Evolutionary conservation across 2,113 vertebrate genomes (phyloP).

Genomic region (Piaya cayana): DNA sequence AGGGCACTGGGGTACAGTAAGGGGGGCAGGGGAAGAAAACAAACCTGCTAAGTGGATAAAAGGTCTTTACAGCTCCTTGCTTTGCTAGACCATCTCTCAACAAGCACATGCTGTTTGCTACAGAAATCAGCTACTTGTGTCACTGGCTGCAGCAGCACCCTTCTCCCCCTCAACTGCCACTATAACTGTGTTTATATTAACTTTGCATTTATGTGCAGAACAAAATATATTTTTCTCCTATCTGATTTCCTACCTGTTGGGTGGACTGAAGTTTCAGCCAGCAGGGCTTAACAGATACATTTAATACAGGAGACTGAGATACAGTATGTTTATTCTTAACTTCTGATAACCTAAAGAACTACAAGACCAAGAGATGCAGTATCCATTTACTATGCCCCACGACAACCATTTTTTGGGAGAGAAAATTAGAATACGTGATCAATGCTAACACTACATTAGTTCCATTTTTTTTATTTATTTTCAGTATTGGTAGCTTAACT

Average conservation of each 20-base stretch:
- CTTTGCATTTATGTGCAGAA: constrained; percentile 62
- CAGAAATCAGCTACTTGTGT: constrained; percentile 43
- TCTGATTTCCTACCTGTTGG: constrained; percentile 41
- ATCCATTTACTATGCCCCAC: constrained; percentile 76
- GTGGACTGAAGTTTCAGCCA: constrained; percentile 56
- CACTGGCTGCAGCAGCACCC: constrained; percentile 42
- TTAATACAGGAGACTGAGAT: constrained; percentile 75
- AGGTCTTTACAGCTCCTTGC: constrained; percentile 43
- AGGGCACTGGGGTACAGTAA: constrained; percentile 28
- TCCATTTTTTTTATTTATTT: not conserved
- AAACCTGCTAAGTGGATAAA: constrained; percentile 53
- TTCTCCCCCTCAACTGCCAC: constrained; percentile 22
- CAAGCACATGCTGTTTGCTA: constrained; percentile 34
- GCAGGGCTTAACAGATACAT: constrained; percentile 73
- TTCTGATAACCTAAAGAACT: constrained; percentile 77
- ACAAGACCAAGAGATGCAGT: constrained; percentile 79
- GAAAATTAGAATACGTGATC: constrained; percentile 40
- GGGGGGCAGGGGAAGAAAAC: not conserved
- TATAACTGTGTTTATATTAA: constrained; percentile 58
- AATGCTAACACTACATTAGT: constrained; percentile 33
- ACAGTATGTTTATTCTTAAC: constrained; percentile 75
- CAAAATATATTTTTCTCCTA: constrained; percentile 51
- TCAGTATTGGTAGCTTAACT: constrained; percentile 33
- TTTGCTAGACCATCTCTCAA: constrained; percentile 61
- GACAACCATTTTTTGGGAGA: constrained; percentile 57